phyloP scores from a whole-genome alignment of 2,113 vertebrate genomes.

The Mesocricetus auratus region DNA sequence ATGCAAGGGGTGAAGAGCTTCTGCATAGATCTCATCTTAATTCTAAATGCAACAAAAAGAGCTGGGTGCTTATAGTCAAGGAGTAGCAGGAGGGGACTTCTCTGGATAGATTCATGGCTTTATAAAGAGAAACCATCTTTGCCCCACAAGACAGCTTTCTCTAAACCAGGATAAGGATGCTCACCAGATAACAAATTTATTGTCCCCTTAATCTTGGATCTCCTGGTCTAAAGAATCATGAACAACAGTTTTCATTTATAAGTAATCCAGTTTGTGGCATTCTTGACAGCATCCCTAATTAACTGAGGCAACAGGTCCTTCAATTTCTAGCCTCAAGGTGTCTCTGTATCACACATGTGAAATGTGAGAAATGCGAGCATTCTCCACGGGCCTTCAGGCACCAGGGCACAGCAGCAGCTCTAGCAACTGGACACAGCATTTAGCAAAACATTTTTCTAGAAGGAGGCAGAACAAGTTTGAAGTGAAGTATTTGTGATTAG shows the following conservation, averaged over 20 bases:
- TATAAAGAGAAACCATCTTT: neutral
- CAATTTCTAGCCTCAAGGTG: slow-evolving; percentile 7
- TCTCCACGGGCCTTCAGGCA: neutral
- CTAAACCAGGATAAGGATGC: neutral
- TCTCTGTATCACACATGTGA: neutral
- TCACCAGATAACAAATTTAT: neutral
- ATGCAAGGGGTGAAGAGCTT: neutral
- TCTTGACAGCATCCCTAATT: neutral
- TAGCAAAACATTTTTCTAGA: neutral
- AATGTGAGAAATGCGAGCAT: neutral
- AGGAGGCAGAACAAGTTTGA: neutral
- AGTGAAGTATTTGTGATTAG: neutral
- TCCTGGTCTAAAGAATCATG: neutral
- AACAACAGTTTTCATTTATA: neutral
- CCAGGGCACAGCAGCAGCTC: neutral
- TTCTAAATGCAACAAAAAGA: neutral
- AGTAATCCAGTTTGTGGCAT: neutral
- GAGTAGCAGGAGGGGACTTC: neutral
- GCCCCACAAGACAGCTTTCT: neutral
- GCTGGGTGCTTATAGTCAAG: neutral
- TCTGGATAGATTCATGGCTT: neutral
- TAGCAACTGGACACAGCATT: neutral
- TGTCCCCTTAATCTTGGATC: neutral
- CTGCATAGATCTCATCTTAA: neutral
- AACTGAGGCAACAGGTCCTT: neutral